Evolutionary conservation across 2,888 invertebrate species (phyloP).

Genomic region (Serripes groenlandicus): DNA sequence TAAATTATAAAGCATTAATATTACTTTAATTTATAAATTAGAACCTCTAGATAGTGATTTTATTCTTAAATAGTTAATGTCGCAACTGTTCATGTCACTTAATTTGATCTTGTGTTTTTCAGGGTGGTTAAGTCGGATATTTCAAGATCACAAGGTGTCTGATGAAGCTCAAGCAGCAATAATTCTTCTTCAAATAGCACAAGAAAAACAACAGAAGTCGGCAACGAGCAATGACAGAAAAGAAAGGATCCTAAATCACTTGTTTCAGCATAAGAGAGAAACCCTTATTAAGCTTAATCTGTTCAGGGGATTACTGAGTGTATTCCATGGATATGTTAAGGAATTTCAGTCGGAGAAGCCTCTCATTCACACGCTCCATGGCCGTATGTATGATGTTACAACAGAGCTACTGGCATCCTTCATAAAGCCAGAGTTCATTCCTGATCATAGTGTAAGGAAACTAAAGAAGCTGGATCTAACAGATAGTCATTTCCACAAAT

Average conservation of each 20-base stretch:
- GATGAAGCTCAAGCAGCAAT: conserved; percentile 44
- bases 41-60: no score
- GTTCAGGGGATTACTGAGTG: conserved; percentile 14
- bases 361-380: conserved; percentile 37
- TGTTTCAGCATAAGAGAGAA: conserved; percentile 31
- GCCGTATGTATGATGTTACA: conserved; percentile 26
- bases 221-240: conserved; percentile 34
- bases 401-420: conserved; percentile 26
- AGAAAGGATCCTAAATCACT: conserved; percentile 21
- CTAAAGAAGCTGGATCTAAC: conserved; percentile 29
- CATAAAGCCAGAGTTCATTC: conserved; percentile 26
- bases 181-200: conserved; percentile 29
- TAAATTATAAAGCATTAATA: no score
- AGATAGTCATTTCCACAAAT: conserved; percentile 35
- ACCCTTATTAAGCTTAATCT: conserved; percentile 13
- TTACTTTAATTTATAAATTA: no score
- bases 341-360: conserved; percentile 28
- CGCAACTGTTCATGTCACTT: no score
- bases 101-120: no score
- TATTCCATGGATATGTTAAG: background rate
- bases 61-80: no score
- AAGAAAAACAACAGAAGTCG: conserved; percentile 45
- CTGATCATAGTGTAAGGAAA: conserved; percentile 27
- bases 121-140: conserved; percentile 39
- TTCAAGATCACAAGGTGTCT: conserved; percentile 30